phyloP scores from a whole-genome alignment of 2,888 invertebrate species.

The Agrochola litura region DNA sequence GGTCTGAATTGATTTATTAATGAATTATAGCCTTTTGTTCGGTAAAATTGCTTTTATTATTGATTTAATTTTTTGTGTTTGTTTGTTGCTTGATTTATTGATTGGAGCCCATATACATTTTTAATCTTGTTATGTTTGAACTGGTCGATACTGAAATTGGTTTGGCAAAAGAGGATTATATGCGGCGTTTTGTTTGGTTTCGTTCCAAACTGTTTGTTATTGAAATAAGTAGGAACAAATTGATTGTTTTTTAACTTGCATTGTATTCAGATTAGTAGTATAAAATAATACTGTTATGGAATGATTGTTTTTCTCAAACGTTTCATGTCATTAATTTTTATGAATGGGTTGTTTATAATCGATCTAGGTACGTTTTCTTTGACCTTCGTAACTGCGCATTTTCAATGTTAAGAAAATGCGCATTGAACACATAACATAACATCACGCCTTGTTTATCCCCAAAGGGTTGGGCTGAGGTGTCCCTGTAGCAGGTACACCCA shows the following conservation, averaged over 20 bases:
- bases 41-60: slow-evolving; percentile 12
- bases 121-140: slow-evolving; percentile 36
- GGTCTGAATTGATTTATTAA: slow-evolving; percentile 34
- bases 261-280: slow-evolving; percentile 2
- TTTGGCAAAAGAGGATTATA: slow-evolving; percentile 30
- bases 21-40: slow-evolving; percentile 33
- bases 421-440: no score
- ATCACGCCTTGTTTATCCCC: no score
- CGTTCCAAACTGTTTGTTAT: slow-evolving; percentile 11
- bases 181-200: slow-evolving; percentile 36
- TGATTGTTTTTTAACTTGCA: background rate
- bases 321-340: slow-evolving; percentile 32
- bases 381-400: slow-evolving; percentile 19
- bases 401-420: slow-evolving; percentile 3
- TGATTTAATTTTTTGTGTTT: slow-evolving; percentile 13
- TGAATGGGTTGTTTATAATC: slow-evolving; percentile 12
- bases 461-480: no score
- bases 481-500: no score
- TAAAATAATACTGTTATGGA: slow-evolving; percentile 10
- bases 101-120: background rate
- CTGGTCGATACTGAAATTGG: slow-evolving; percentile 38
- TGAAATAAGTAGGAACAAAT: slow-evolving; percentile 3
- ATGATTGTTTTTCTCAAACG: slow-evolving; percentile 13
- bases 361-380: slow-evolving; percentile 27
- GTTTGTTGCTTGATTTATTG: slow-evolving; percentile 13